phyloP scores from a whole-genome alignment of 2,888 invertebrate species.

The Abrostola tripartita region DNA sequence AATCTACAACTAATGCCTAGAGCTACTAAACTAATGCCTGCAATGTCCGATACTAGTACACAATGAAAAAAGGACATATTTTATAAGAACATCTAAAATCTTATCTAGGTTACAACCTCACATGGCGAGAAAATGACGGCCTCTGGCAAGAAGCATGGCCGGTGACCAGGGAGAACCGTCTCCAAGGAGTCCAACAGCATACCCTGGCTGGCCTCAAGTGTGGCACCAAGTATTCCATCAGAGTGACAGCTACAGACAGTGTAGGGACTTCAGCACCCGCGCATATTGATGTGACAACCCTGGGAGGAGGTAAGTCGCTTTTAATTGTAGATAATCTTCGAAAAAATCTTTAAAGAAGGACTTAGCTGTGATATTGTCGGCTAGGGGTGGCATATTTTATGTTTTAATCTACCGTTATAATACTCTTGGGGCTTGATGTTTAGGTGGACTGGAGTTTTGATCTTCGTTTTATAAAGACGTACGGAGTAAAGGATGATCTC shows the following conservation, averaged over 20 bases:
- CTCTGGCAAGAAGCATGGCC: conserved; percentile 89
- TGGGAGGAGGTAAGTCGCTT: conserved; percentile 86
- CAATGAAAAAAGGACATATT: not conserved
- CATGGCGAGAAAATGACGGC: conserved; percentile 85
- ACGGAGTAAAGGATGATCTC: too few relatives aligned
- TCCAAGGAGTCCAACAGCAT: conserved; percentile 89
- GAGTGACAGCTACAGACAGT: conserved; percentile 93
- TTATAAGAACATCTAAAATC: too few relatives aligned
- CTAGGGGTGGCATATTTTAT: not conserved
- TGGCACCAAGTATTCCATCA: conserved; percentile 94
- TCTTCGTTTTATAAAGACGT: not conserved
- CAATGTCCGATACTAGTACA: not conserved
- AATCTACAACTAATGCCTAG: too few relatives aligned
- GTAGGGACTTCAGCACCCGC: conserved; percentile 93
- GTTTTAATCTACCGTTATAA: conserved; percentile 1
- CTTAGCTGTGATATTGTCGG: not conserved
- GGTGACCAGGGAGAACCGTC: conserved; percentile 87
- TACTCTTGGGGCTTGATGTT: not conserved
- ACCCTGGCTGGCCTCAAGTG: conserved; percentile 92
- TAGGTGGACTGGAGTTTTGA: not conserved
- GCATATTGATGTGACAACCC: conserved; percentile 88
- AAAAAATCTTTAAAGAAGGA: not conserved
- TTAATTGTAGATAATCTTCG: not conserved
- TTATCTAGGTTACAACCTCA: conserved; percentile 81
- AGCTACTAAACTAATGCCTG: too few relatives aligned